Evolutionary conservation across 2,113 vertebrate genomes (phyloP).

Genomic region (Menura novaehollandiae): DNA sequence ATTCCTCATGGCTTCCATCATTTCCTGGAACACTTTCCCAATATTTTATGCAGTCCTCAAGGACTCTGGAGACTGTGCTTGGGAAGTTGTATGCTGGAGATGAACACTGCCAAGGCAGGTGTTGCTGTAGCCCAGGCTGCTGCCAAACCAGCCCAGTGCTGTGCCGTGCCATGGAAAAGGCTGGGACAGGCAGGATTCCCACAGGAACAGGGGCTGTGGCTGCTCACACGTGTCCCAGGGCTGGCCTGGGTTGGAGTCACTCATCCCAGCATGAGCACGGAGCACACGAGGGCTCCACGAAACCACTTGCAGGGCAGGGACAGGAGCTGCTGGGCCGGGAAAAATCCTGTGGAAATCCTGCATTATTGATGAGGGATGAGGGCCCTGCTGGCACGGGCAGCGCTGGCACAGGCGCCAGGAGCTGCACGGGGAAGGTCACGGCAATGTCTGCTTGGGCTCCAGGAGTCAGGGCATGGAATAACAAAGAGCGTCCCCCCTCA

Average conservation of each 20-base stretch:
- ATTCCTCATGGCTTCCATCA: conserved; percentile 38
- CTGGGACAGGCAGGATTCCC: accelerated
- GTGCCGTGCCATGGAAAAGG: not conserved
- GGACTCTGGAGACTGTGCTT: not conserved
- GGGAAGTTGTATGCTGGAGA: not conserved
- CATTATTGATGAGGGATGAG: not conserved
- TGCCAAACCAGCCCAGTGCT: accelerated
- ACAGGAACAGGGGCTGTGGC: accelerated
- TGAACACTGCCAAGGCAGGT: not conserved
- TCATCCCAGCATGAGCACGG: not conserved
- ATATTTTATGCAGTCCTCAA: not conserved
- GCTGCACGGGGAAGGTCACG: not conserved
- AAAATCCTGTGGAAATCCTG: not conserved
- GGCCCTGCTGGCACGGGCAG: not conserved
- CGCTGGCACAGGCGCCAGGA: not conserved
- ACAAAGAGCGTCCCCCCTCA: not conserved
- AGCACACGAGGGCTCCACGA: accelerated
- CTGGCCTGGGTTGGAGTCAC: not conserved
- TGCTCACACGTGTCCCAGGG: not conserved
- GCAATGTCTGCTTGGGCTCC: not conserved
- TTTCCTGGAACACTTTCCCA: not conserved
- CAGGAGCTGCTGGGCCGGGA: not conserved
- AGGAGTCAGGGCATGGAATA: not conserved
- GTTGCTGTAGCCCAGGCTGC: not conserved
- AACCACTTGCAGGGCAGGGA: not conserved